Evolutionary conservation across 2,797 vertebrate species (phyloP), one percentile per base, ranked within the genome.

Genomic region (Spheniscus humboldti): DNA sequence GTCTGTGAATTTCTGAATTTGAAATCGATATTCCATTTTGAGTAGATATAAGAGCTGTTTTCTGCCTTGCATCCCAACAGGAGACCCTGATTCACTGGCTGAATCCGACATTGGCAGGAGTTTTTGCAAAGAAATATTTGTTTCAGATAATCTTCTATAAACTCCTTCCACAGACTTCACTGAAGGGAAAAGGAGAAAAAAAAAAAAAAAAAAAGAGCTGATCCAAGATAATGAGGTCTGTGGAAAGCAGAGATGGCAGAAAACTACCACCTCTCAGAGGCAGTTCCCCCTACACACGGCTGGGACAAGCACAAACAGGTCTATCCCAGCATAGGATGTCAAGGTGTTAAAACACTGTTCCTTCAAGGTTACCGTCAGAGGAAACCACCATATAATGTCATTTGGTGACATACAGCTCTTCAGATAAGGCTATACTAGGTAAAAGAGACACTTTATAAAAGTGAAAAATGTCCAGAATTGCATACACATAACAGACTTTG

Each of bases 381-480:
- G 48, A 81, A 55, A 31, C 7, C 18, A 31, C 45, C 28, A 9
- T 2, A 4, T 18, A 22, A 64, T 1, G 1, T 9, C 35, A 20
- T 10, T 20, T 53, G 57, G 66, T 45, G 73, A 64, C 37, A 18
- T 3, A 25, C 8, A 30, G 77, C 71, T 95, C 50, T n/a, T 30
- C 87, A 55, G 15, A 52, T 20, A 62, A 93, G 69, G 72, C 50
- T 23, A 39, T 3, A 2, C 6, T 10, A 37, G 1, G 1, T 13
- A 33, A 41, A 17, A 62, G 57, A 90, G 35, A 81, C 7, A 13
- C 79, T 78, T 60, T 11, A 22, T 41, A 30, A 19, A 71, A 82
- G 20, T 3, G 23, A 73, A 52, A 69, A 7, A 0, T 2, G 11
- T 30, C 24, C 2, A 3, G 47, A 86, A 35, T 1, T 68, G 53